A percentile compares a stretch with the other conserved stretches of the same genome.
Evolutionary conservation across 2,797 vertebrate species (phyloP).

Genomic region (Macrochelys suwanniensis): DNA sequence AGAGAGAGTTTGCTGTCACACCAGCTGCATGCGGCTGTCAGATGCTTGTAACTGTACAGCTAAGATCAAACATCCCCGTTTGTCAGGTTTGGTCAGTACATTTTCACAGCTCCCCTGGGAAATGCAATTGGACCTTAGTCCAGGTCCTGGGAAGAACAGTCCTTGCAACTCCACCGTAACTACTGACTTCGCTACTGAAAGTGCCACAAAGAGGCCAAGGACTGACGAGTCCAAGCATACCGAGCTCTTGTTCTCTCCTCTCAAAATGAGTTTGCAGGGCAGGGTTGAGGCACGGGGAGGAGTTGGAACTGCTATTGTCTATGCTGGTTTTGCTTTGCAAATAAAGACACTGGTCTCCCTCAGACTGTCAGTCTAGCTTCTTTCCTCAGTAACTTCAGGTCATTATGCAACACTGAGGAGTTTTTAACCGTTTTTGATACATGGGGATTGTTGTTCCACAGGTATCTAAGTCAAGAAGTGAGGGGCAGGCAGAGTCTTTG

Average conservation of each 20-base stretch:
- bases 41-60: neutral
- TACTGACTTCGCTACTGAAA: neutral
- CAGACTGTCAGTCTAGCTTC: neutral
- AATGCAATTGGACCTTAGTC: neutral
- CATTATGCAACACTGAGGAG: neutral
- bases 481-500: neutral
- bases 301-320: rapidly evolving
- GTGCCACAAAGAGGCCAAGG: neutral
- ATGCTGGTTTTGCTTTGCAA: neutral
- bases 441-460: neutral
- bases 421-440: rapidly evolving
- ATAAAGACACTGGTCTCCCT: neutral
- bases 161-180: neutral
- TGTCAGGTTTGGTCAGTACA: neutral
- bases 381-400: neutral
- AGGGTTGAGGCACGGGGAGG: neutral
- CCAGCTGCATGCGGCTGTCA: rapidly evolving
- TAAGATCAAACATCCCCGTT: neutral
- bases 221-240: rapidly evolving
- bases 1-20: neutral
- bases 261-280: neutral
- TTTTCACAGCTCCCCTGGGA: rapidly evolving
- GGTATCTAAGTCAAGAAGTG: rapidly evolving
- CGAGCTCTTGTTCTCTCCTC: neutral
- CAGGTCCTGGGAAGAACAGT: neutral